phyloP scores from a whole-genome alignment of 2,888 invertebrate genomes.

The Drosophila sordidula region DNA sequence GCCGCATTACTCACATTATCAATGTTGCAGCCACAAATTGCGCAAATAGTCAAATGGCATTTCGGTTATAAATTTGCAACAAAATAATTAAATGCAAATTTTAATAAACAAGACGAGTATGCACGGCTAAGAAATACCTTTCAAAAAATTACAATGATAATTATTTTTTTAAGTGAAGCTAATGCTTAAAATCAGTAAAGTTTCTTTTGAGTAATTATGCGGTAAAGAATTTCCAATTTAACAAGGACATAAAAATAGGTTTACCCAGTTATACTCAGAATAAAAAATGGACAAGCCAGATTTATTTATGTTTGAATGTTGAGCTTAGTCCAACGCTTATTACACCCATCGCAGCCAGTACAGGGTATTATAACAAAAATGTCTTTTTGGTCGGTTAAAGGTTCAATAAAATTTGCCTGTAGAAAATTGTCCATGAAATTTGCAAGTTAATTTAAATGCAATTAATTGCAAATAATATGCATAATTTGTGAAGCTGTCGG shows the following conservation, averaged over 20 bases:
- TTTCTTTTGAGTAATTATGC: too few relatives aligned
- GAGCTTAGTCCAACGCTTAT: background rate
- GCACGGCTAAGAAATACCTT: background rate
- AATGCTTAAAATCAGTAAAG: too few relatives aligned
- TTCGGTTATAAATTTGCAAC: slow-evolving; percentile 48
- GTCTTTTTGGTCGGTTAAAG: slow-evolving; percentile 17
- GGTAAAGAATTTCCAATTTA: too few relatives aligned
- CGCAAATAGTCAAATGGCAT: slow-evolving; percentile 55
- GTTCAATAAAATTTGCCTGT: slow-evolving; percentile 17
- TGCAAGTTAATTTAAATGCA: slow-evolving; percentile 51
- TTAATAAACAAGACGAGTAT: slow-evolving; percentile 50
- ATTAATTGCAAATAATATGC: slow-evolving; percentile 57
- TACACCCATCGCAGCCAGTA: background rate
- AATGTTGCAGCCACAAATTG: slow-evolving; percentile 63
- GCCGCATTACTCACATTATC: slow-evolving; percentile 50
- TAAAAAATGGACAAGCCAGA: too few relatives aligned
- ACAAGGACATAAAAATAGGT: too few relatives aligned
- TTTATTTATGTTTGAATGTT: too few relatives aligned
- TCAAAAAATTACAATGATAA: background rate
- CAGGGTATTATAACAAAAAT: slow-evolving; percentile 23
- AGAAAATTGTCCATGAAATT: slow-evolving; percentile 49
- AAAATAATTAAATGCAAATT: slow-evolving; percentile 73
- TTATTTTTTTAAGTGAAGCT: too few relatives aligned
- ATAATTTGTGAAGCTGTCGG: slow-evolving; percentile 14
- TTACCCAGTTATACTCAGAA: too few relatives aligned